These are phyloP conservation scores for Cercopithecus mona DNA, from an alignment of 2,113 vertebrate species.

Conservation along the genomic window DNA sequence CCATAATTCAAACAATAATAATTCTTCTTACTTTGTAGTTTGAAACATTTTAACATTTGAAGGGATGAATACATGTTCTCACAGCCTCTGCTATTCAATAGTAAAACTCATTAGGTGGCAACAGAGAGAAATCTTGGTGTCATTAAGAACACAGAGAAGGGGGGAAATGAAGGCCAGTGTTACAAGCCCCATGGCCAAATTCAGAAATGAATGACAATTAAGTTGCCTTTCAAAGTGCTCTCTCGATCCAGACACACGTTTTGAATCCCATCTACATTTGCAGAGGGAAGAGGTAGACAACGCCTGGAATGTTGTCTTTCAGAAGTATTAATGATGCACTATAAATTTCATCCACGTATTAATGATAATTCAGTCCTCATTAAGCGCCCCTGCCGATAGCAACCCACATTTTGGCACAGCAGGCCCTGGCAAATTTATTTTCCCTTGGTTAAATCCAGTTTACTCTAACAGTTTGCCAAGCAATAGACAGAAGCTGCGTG, in stretches of 20 bases:
- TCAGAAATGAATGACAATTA: constrained; percentile 54
- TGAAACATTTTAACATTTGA: constrained; percentile 67
- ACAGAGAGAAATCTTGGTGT: constrained; percentile 34
- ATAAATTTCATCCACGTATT: constrained; percentile 54
- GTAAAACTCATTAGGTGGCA: constrained; percentile 67
- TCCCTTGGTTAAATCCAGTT: constrained; percentile 65
- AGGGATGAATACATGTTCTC: background rate
- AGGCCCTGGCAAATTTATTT: constrained; percentile 55
- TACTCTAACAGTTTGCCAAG: constrained; percentile 52
- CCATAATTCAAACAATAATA: constrained; percentile 64
- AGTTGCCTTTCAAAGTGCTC: background rate
- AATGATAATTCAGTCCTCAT: constrained; percentile 66
- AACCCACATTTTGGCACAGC: constrained; percentile 60
- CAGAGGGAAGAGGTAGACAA: constrained; percentile 44
- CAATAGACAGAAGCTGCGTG: constrained; percentile 43
- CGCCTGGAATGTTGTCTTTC: constrained; percentile 20
- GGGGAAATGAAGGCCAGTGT: background rate
- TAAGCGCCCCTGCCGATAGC: constrained; percentile 36
- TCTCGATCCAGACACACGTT: constrained; percentile 4
- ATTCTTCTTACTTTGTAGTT: constrained; percentile 59
- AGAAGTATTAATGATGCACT: constrained; percentile 52
- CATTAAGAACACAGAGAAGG: constrained; percentile 48
- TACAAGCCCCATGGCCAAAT: background rate
- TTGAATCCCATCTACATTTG: constrained; percentile 32
- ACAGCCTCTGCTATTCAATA: constrained; percentile 17